Percentiles rank a stretch among this genome's conserved stretches.
These are phyloP conservation scores for Pandemis cinnamomeana DNA, from an alignment of 2,888 invertebrate genomes.

Conservation along the genomic window DNA sequence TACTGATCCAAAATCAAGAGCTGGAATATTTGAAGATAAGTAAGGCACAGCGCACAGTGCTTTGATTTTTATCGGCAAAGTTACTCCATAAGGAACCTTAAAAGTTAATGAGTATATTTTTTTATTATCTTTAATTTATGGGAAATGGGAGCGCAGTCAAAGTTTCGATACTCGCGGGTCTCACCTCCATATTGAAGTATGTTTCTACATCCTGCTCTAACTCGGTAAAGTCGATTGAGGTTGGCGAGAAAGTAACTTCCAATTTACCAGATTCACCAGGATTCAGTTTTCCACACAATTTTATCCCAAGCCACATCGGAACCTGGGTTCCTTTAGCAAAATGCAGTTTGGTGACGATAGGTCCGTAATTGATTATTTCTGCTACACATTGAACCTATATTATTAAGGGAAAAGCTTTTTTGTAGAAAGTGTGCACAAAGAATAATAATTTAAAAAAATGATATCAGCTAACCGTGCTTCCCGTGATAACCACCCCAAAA, in stretches of 20 bases:
- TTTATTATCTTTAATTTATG: neutral
- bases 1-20: constrained; percentile 83
- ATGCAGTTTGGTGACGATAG: constrained; percentile 73
- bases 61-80: constrained; percentile 83
- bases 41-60: constrained; percentile 85
- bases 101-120: constrained; percentile 13
- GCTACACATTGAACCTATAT: constrained; percentile 73
- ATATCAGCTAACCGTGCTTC: constrained; percentile 63
- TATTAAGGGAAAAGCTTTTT: neutral
- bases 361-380: constrained; percentile 84
- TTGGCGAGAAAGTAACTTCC: constrained; percentile 82
- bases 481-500: constrained; percentile 83
- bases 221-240: constrained; percentile 67
- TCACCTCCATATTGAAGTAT: constrained; percentile 79
- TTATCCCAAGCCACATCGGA: constrained; percentile 68
- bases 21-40: constrained; percentile 69
- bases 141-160: no score
- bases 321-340: constrained; percentile 66
- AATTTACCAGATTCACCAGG: constrained; percentile 80
- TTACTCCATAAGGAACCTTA: constrained; percentile 84
- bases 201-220: constrained; percentile 73
- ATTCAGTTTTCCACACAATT: constrained; percentile 70
- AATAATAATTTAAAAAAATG: constrained; percentile 16
- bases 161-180: neutral
- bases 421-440: neutral